A percentile compares a stretch with the other conserved stretches of the same genome.
Evolutionary conservation across 2,113 vertebrate genomes (phyloP).

Genomic region (Oriolus oriolus): DNA sequence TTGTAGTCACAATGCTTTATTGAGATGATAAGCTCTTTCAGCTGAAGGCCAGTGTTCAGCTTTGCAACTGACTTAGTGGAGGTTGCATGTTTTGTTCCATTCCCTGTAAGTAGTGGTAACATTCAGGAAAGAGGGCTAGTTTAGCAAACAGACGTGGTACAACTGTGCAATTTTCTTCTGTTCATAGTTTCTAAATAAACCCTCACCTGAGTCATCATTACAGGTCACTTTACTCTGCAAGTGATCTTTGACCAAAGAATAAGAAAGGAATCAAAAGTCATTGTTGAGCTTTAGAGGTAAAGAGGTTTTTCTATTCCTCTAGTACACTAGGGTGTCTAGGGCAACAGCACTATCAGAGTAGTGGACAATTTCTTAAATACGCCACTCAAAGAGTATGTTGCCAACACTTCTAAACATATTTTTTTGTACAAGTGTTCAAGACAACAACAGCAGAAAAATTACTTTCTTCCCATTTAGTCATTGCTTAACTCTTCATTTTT

Average conservation of each 20-base stretch:
- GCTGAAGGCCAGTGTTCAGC: neutral
- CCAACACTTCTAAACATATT: neutral
- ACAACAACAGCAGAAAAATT: neutral
- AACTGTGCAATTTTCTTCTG: neutral
- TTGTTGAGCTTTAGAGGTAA: neutral
- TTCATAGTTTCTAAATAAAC: neutral
- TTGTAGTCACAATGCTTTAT: neutral
- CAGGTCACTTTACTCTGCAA: neutral
- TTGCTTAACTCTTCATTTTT: neutral
- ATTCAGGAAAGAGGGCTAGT: neutral
- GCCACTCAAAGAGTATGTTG: neutral
- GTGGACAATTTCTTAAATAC: neutral
- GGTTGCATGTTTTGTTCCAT: neutral
- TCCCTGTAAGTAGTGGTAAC: neutral
- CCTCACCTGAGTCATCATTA: neutral
- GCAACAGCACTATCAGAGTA: neutral
- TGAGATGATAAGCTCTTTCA: neutral
- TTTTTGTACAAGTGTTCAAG: neutral
- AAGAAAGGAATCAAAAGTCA: neutral
- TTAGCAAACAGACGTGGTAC: neutral
- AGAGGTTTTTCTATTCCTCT: neutral
- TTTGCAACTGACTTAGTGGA: neutral
- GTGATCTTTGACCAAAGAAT: slow-evolving; percentile 2
- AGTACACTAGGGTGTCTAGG: neutral
- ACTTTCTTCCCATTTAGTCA: neutral